phyloP scores from a whole-genome alignment of 2,888 invertebrate species.

The Trilocha varians region DNA sequence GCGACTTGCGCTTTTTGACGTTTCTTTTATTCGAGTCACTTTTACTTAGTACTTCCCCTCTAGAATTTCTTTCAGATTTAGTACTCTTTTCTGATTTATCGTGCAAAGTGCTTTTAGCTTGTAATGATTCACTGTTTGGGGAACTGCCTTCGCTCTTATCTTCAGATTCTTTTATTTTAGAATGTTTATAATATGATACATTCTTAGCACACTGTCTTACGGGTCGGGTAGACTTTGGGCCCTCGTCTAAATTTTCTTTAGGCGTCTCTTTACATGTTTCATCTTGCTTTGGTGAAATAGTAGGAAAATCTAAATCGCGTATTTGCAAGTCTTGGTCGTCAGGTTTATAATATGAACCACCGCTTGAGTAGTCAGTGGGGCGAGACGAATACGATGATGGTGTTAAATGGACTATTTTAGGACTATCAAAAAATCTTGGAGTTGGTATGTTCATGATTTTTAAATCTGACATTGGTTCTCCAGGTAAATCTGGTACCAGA shows the following conservation, averaged over 20 bases:
- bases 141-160: constrained; percentile 27
- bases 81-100: constrained; percentile 20
- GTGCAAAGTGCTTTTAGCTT: constrained; percentile 24
- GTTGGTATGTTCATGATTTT: constrained; percentile 73
- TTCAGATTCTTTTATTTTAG: constrained; percentile 25
- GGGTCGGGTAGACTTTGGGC: constrained; percentile 36
- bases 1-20: constrained; percentile 37
- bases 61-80: constrained; percentile 19
- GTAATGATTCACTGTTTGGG: constrained; percentile 30
- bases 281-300: constrained; percentile 28
- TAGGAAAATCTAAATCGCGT: constrained; percentile 36
- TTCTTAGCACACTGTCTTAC: constrained; percentile 60
- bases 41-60: constrained; percentile 16
- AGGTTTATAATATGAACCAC: constrained; percentile 76
- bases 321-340: constrained; percentile 70
- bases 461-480: constrained; percentile 63
- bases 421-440: constrained; percentile 66
- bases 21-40: constrained; percentile 21
- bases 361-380: constrained; percentile 75
- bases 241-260: constrained; percentile 16
- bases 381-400: constrained; percentile 60
- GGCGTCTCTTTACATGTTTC: constrained; percentile 16
- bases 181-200: constrained; percentile 49
- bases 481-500: constrained; percentile 55
- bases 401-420: constrained; percentile 44